These are phyloP conservation scores for Catostomus latipinnis DNA, from an alignment of 2,797 vertebrate species.

Conservation along the genomic window DNA sequence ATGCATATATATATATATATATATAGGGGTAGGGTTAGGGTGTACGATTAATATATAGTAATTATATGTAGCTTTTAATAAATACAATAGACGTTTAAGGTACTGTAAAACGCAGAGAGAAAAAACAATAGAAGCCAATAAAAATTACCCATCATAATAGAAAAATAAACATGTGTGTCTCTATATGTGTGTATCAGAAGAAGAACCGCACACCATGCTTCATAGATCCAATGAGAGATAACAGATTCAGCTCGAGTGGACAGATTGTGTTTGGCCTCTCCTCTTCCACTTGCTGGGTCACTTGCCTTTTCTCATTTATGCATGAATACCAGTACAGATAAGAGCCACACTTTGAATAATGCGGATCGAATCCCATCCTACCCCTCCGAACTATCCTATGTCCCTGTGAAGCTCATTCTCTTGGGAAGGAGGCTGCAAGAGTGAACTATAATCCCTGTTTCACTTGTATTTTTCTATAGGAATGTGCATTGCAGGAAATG, in stretches of 20 bases:
- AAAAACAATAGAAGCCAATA: too few relatives aligned
- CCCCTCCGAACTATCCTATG: conserved; percentile 58
- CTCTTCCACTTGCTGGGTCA: conserved; percentile 65
- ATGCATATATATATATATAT: too few relatives aligned
- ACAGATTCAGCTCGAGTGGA: conserved; percentile 69
- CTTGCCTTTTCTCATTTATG: conserved; percentile 73
- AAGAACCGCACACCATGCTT: conserved; percentile 65
- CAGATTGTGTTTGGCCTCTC: conserved; percentile 64
- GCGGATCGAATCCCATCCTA: conserved; percentile 61
- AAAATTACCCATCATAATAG: too few relatives aligned
- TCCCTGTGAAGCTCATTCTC: conserved; percentile 29
- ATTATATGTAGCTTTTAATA: too few relatives aligned
- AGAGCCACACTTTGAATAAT: conserved; percentile 74
- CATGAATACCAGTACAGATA: conserved; percentile 68
- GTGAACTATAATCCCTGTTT: background rate
- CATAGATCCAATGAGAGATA: conserved; percentile 2
- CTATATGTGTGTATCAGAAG: conserved; percentile 56
- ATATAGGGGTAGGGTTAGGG: too few relatives aligned
- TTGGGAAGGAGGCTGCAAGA: conserved; percentile 41
- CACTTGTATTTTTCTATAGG: background rate
- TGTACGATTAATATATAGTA: too few relatives aligned
- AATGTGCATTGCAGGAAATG: background rate
- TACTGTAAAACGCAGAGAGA: too few relatives aligned
- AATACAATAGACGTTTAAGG: too few relatives aligned
- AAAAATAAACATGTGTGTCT: background rate